Conservation (phyloP, 2,797 vertebrate genomes). For the Arnoldichthys spilopterus region DNA sequence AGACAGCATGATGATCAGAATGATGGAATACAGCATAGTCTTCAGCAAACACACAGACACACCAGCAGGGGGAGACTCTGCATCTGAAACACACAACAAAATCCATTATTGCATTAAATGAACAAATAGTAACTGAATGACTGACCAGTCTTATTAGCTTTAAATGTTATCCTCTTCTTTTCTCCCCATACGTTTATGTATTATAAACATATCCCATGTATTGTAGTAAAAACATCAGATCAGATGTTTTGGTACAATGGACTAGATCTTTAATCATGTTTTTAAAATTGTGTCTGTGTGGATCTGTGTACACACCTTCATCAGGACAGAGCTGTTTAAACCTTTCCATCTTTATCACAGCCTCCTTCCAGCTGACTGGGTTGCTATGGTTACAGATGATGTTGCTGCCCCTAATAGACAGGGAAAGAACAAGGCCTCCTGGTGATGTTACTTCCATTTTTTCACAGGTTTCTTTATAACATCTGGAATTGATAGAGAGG, state of each 20-base stretch:
- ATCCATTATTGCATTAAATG: no score
- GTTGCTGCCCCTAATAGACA: background rate
- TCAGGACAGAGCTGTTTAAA: background rate
- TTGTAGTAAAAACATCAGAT: no score
- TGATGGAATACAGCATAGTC: background rate
- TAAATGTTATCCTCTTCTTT: no score
- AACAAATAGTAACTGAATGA: no score
- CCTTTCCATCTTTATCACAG: rapidly evolving
- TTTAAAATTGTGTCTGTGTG: no score
- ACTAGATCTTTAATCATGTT: no score
- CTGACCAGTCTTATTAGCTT: no score
- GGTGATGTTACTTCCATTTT: background rate
- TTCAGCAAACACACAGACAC: background rate
- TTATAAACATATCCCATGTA: no score
- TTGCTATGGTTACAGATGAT: constrained; percentile 69
- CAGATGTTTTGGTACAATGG: no score
- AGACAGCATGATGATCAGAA: background rate
- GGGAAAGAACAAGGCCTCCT: background rate
- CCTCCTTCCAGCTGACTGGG: constrained; percentile 38
- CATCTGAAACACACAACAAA: background rate
- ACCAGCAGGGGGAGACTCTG: background rate
- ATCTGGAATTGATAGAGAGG: no score
- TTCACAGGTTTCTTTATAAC: constrained; percentile 28
- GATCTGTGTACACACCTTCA: background rate
- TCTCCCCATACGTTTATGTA: no score